phyloP scores from a whole-genome alignment of 2,113 vertebrate genomes.

The Engraulis encrasicolus region DNA sequence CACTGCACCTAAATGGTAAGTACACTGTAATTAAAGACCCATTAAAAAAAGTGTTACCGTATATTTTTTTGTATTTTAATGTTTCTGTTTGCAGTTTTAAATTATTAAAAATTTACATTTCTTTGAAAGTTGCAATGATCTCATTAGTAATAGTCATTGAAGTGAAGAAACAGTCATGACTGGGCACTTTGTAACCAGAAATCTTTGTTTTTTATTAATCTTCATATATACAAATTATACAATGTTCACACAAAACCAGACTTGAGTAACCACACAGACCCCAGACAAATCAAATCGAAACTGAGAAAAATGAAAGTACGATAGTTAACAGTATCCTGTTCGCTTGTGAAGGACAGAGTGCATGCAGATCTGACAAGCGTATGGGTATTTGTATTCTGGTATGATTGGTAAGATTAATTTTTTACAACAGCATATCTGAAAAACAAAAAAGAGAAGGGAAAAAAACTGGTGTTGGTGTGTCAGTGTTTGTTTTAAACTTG shows the following conservation, averaged over 20 bases:
- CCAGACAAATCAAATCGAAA: slow-evolving; percentile 32
- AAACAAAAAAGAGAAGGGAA: no score
- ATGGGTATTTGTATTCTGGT: slow-evolving; percentile 5
- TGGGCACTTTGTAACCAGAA: background rate
- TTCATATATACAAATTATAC: slow-evolving; percentile 45
- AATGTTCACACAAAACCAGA: slow-evolving; percentile 43
- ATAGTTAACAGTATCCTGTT: background rate
- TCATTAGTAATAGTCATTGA: background rate
- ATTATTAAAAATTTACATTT: background rate
- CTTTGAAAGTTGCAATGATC: background rate
- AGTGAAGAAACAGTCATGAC: background rate
- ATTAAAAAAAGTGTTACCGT: no score
- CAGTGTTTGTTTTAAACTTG: background rate
- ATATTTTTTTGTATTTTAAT: no score
- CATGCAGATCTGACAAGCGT: slow-evolving; percentile 4
- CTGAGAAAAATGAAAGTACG: slow-evolving; percentile 17
- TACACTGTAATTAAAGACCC: no score
- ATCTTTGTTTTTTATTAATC: slow-evolving; percentile 46
- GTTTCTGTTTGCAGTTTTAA: no score
- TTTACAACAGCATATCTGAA: background rate
- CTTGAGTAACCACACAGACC: slow-evolving; percentile 41
- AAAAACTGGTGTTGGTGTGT: background rate
- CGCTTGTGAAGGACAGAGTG: background rate
- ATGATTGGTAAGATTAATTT: background rate
- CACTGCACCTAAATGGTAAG: no score